These are phyloP conservation scores for human DNA, from an alignment of 2,113 vertebrate species.

Conservation along the genomic window GRCh38 chr2:157084501-157085000, in stretches of 20 bases:
- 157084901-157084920: not conserved
- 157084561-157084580: too few species aligned
- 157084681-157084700: not conserved
- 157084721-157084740: not conserved
- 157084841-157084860: not conserved
- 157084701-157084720: slow-evolving; percentile 15
- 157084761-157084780: not conserved
- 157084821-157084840: not conserved
- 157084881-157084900: slow-evolving; percentile 7
- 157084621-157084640: not conserved
- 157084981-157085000: not conserved
- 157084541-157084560: too few species aligned
- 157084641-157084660: not conserved
- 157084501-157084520: too few species aligned
- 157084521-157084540: too few species aligned
- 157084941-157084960: not conserved
- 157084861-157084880: not conserved
- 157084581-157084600: too few species aligned
- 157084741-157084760: slow-evolving; percentile 31
- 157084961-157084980: not conserved
- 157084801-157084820: slow-evolving; percentile 35
- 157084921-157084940: not conserved
- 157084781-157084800: slow-evolving; percentile 21
- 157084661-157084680: not conserved
- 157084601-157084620: not conserved